phyloP scores from a whole-genome alignment of 2,797 vertebrate genomes.

The Trachops cirrhosus region DNA sequence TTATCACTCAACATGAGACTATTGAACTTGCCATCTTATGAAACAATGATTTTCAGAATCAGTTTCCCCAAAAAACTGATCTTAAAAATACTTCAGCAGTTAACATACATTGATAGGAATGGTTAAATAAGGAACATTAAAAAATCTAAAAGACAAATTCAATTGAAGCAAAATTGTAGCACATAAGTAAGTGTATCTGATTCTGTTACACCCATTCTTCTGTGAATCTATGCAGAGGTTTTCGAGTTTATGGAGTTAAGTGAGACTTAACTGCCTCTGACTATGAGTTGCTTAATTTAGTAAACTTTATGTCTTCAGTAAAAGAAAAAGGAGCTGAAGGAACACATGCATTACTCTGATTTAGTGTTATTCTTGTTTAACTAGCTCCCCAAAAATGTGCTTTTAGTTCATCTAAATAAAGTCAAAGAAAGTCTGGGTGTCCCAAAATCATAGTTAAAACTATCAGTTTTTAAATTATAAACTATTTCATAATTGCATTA shows the following conservation, averaged over 20 bases:
- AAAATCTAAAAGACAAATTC: background rate
- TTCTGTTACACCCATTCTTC: background rate
- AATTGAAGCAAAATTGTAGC: background rate
- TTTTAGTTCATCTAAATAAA: background rate
- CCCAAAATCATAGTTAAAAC: background rate
- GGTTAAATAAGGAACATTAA: background rate
- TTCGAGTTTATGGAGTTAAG: conserved; percentile 9
- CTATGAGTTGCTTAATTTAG: conserved; percentile 10
- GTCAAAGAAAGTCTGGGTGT: background rate
- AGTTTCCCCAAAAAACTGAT: background rate
- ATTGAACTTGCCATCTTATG: background rate
- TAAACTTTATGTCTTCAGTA: background rate
- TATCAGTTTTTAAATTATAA: background rate
- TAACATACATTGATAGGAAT: background rate
- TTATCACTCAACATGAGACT: background rate
- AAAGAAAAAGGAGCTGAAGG: background rate
- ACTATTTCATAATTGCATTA: background rate
- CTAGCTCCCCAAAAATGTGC: background rate
- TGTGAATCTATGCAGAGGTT: background rate
- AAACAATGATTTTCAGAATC: background rate
- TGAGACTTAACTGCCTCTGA: conserved; percentile 15
- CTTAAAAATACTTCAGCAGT: background rate
- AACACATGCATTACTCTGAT: background rate
- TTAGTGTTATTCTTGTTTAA: background rate
- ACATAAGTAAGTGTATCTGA: background rate